phyloP scores from a whole-genome alignment of 2,113 vertebrate species.

The Cheirogaleus medius region DNA sequence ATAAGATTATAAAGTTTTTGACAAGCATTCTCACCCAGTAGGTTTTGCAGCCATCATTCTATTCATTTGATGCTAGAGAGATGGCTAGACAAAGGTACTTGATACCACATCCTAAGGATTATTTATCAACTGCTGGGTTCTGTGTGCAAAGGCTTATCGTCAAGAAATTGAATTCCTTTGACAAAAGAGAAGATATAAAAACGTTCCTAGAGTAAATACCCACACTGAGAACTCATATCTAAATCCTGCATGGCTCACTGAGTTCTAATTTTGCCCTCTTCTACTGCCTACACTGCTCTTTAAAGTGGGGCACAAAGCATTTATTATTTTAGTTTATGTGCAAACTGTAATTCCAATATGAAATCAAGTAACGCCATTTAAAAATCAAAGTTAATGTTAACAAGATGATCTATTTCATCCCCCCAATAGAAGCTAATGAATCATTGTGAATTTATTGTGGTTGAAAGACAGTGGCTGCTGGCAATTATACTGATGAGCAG shows the following conservation, averaged over 20 bases:
- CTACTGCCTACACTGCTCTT: neutral
- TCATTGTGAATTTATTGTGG: conserved; percentile 78
- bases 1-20: neutral
- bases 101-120: conserved; percentile 41
- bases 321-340: conserved; percentile 54
- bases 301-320: neutral
- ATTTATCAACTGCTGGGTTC: conserved; percentile 60
- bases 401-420: conserved; percentile 71
- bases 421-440: conserved; percentile 79
- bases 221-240: conserved; percentile 31
- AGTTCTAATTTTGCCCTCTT: conserved; percentile 38
- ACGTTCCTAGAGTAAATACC: conserved; percentile 35
- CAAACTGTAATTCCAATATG: conserved; percentile 26
- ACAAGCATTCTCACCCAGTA: neutral
- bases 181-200: conserved; percentile 51
- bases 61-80: neutral
- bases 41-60: neutral
- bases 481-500: conserved; percentile 81
- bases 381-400: conserved; percentile 69
- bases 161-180: conserved; percentile 66
- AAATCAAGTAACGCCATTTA: conserved; percentile 66
- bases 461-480: conserved; percentile 76
- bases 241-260: conserved; percentile 40
- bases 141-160: conserved; percentile 51
- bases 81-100: neutral